Evolutionary conservation across 1,140 invertebrate species (phyloP), one percentile per base, ranked within the genome.

Genomic region (Drosophila kikkawai): DNA sequence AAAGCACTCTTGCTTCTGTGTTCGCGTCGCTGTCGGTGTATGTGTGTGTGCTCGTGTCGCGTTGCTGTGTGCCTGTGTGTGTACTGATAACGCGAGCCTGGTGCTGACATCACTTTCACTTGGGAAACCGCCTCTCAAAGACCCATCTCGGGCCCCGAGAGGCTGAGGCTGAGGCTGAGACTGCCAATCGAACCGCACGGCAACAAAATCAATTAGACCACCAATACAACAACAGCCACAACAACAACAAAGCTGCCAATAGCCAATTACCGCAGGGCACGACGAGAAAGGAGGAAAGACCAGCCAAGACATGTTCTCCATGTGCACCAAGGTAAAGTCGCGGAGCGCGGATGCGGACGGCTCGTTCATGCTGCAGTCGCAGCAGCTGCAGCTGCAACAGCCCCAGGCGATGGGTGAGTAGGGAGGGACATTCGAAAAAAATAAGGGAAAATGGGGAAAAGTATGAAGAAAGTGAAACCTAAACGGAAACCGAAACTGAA

Each of bases 311-410:
- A 55, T 92, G 91, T 92, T 92, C 51, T 92, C 91, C 60, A 92
- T 92, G 91, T 92, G 91, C 82, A 86, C 87, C 48, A 92, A 91
- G 67, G 90, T 87, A 45, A 91, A 90, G 73, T 83, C 90, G 59
- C 63, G 73, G 65, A 90, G 79, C 47, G 76, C 80, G 61, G 87
- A 87, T 39, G 69, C 82, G 55, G 87, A 87, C 37, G 69, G 45
- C 57, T 80, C 65, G 39, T 66, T 79, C 41, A 70, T 75, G 63
- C 63, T 64, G 39, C 63, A 86, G 26, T 82, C 77, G 19, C 61
- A 65, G 63, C 63, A 65, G 63, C 12, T 82, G 71, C 88, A 91
- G 53, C 56, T 80, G 51, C 80, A 79, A 73, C 83, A 82, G 70
- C 77, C 78, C 32, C 88, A 91, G 71, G 75, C 76, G 29, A 81